Evolutionary conservation across 2,888 invertebrate species (phyloP), one percentile per base, ranked within the genome.

Genomic region (Diachrysia chrysitis): DNA sequence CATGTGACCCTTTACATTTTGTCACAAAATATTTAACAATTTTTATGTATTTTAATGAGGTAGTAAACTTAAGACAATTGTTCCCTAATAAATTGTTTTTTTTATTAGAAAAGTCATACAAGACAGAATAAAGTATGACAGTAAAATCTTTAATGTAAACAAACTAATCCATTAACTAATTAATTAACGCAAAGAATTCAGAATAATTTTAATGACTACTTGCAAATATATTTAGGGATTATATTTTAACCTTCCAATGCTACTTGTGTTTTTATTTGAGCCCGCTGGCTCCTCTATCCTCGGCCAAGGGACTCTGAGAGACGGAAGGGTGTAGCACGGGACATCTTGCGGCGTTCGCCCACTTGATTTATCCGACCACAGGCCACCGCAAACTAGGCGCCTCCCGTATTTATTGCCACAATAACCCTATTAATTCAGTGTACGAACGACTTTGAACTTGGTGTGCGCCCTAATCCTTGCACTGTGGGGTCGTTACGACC

Each of bases 401-500:
- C 90, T 89, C 62, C 86, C 87, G 91, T 95, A 95, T 95, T 95
- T 95, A 95, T 95, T 92, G 93, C 94, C 89, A 89, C 93, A 92
- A 94, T 93, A 95, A 93, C 93, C 93, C 94, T 91, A 95, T 94
- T 95, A 95, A 95, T 94, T 93, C 91, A 86, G 84, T 84, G 85
- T 85, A 87, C 87, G 90, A 91, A 87, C 87, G 90, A 91, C 90
- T 93, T 92, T 90, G 91, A 90, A 91, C 89, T 90, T 85, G 84
- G 83, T 83, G 79, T 81, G 81, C 85, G 83, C 83, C 87, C 86
- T 86, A 86, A 87, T 86, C 84, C 83, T 73, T 81, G 84, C 84
- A 83, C 78, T 80, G 83, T 57, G 81, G 82, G 83, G 81, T 83
- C 75, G 83, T 84, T 83, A 85, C 82, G 81, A 84, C 82, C 82